phyloP scores from a whole-genome alignment of 2,888 invertebrate genomes.

The Apamea epomidion region DNA sequence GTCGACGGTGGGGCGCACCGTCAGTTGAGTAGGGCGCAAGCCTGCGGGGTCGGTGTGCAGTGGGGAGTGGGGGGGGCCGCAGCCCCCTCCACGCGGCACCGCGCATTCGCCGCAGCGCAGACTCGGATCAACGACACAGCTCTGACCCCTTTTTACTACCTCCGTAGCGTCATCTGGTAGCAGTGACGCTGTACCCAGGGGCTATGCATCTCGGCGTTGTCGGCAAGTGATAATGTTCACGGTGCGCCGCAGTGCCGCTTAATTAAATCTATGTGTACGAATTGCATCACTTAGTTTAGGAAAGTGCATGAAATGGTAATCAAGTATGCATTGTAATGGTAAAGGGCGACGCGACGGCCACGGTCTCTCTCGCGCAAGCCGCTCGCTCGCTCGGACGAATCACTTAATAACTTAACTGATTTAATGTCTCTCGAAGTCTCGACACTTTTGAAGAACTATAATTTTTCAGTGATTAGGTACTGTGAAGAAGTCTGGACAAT shows the following conservation, averaged over 20 bases:
- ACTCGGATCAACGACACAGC: conserved; percentile 88
- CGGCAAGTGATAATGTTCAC: conserved; percentile 67
- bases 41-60: conserved; percentile 62
- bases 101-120: conserved; percentile 75
- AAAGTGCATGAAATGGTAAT: conserved; percentile 61
- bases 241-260: conserved; percentile 57
- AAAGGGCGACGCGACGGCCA: conserved; percentile 37
- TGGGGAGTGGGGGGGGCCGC: conserved; percentile 66
- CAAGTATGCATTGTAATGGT: conserved; percentile 61
- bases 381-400: conserved; percentile 28
- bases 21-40: conserved; percentile 72
- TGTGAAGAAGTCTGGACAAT: conserved; percentile 17
- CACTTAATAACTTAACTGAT: conserved; percentile 47
- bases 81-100: conserved; percentile 61
- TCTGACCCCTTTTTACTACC: conserved; percentile 87
- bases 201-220: conserved; percentile 80
- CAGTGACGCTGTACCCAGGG: conserved; percentile 80
- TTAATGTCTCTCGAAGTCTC: conserved; percentile 35
- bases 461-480: not conserved
- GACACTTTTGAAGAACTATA: conserved; percentile 10
- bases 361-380: conserved; percentile 19
- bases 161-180: conserved; percentile 88
- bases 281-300: conserved; percentile 65
- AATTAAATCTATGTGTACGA: conserved; percentile 67
- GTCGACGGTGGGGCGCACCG: conserved; percentile 72